Evolutionary conservation across 2,797 vertebrate species (phyloP), one percentile per base, ranked within the genome.

Genomic region (Antrozous pallidus): DNA sequence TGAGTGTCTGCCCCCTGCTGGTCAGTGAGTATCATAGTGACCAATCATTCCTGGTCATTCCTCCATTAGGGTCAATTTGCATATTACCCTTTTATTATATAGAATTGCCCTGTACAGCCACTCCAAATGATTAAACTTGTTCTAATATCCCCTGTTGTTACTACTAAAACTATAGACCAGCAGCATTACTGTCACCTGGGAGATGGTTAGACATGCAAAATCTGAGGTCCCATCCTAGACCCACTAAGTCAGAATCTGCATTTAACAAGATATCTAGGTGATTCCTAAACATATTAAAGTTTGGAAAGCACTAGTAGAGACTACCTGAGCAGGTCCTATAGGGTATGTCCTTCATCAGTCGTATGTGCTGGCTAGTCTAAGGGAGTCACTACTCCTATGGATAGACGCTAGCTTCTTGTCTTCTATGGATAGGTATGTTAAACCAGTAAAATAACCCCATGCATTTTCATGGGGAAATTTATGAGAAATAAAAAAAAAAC

Each of bases 381-480:
- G 33, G 33, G 18, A 65, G 18, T 24, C 38, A n/a, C 33, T 82
- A 38, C 17, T 83, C 31, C 65, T 85, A 0, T 31, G 26, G 12
- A 40, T 17, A 65, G 20, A 87, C 4, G 58, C 17, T 78, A 73
- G 16, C 16, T 88, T 22, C 36, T 82, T 14, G 0, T 90, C 51
- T 75, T 88, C 26, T 51, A 42, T 6, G 84, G 58, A 93, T 2
- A 89, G 38, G 73, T 90, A 77, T 94, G 36, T 49, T 89, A 61
- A 96, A 77, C 38, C 61, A 54, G 10, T 69, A 61, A 67, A 78
- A 80, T 13, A 56, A 56, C 17, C 6, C 16, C 61, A 63, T 96
- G 51, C 54, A 95, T 97, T 96, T 95, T 96, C 80, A 88, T 22
- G 18, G 40, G 75, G 51, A 88, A 87, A 91, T 74, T 94, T 38